Percentiles rank a stretch among this genome's conserved stretches.
Conservation (phyloP, 1,140 invertebrate species). For the Colletes gigas region DNA sequence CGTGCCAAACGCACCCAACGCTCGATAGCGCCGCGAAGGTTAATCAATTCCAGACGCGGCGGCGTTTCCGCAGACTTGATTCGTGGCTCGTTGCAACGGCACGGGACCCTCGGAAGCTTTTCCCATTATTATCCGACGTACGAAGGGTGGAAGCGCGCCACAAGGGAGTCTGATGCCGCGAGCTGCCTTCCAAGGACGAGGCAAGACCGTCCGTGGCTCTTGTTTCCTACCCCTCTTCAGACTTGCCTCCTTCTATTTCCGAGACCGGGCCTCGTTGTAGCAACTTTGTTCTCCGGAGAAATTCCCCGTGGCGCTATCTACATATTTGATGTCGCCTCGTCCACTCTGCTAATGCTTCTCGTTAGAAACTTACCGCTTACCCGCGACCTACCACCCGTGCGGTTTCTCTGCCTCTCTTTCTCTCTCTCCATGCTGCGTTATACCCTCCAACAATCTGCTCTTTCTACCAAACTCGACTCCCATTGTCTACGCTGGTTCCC, state of each 20-base stretch:
- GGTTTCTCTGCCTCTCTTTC: conserved; percentile 32
- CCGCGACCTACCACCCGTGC: conserved; percentile 56
- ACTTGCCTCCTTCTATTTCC: conserved; percentile 45
- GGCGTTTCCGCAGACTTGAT: conserved; percentile 65
- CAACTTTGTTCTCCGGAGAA: conserved; percentile 70
- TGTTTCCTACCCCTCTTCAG: conserved; percentile 10
- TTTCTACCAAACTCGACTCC: neutral
- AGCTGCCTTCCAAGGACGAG: conserved; percentile 61
- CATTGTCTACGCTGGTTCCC: conserved; percentile 15
- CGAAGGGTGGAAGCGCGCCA: conserved; percentile 55
- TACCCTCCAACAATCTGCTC: neutral
- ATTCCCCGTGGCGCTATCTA: conserved; percentile 73
- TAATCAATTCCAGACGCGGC: conserved; percentile 65
- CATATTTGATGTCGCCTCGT: conserved; percentile 75
- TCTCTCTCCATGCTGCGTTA: neutral
- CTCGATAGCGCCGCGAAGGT: conserved; percentile 34
- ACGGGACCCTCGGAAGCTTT: conserved; percentile 52
- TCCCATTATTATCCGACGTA: conserved; percentile 65
- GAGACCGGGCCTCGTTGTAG: conserved; percentile 52
- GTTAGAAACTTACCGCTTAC: conserved; percentile 71
- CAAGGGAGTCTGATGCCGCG: conserved; percentile 63
- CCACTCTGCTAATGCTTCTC: conserved; percentile 72
- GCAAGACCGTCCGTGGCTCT: conserved; percentile 39
- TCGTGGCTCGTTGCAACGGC: conserved; percentile 46
- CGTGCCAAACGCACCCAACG: conserved; percentile 18